Percentiles rank a stretch among this genome's conserved stretches.
These are phyloP conservation scores for Allenopithecus nigroviridis DNA, from an alignment of 2,797 vertebrate genomes.

Conservation along the genomic window DNA sequence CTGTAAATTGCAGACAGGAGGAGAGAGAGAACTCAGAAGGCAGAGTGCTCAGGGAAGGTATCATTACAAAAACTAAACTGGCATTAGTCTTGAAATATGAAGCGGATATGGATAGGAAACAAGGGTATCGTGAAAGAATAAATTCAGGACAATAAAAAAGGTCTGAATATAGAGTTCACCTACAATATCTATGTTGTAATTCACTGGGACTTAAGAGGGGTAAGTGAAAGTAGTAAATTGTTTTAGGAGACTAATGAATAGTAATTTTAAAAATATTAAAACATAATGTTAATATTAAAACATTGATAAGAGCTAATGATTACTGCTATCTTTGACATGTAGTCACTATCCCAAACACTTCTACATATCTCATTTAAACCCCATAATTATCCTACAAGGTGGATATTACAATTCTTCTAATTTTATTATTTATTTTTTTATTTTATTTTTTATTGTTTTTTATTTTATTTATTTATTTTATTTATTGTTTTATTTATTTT, in stretches of 20 bases:
- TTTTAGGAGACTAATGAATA: background rate
- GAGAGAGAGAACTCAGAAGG: background rate
- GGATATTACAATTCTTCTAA: background rate
- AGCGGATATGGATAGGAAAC: background rate
- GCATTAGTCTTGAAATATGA: background rate
- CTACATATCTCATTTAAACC: background rate
- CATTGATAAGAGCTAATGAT: background rate
- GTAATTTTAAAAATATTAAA: background rate
- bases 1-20: background rate
- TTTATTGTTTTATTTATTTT: background rate
- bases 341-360: background rate
- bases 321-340: background rate
- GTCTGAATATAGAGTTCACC: background rate
- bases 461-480: too few relatives aligned
- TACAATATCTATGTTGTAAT: background rate
- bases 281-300: background rate
- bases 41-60: background rate
- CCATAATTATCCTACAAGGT: background rate
- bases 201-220: background rate
- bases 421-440: background rate
- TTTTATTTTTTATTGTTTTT: too few relatives aligned
- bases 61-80: background rate
- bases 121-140: background rate
- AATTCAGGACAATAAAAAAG: background rate
- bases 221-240: background rate